Evolutionary conservation across 1,140 invertebrate genomes (phyloP), one percentile per base, ranked within the genome.

Genomic region (Cotesia typhae): DNA sequence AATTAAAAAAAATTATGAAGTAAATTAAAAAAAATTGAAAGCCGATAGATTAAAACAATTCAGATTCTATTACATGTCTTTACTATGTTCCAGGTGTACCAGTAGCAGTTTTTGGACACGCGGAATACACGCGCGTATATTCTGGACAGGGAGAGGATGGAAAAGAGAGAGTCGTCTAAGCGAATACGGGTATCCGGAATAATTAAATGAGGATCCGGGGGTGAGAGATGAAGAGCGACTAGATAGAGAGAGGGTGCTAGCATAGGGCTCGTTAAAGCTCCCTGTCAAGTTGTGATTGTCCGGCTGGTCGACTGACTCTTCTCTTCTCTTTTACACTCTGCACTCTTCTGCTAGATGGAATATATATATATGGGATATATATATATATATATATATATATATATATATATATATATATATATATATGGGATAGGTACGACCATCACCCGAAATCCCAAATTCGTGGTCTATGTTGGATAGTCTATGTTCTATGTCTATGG

Each of bases 211-310:
- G 85, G 84, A 83, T 85, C 82, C 80, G 10, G 35, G 59, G 64
- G 70, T 61, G 63, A 38, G 12, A 72, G 83, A 79, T 70, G 76
- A 74, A 59, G 72, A 59, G 74, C 73, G 74, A 57, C 38, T 73
- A 71, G 73, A 52, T 60, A 76, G 76, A 28, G 73, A 74, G 67
- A 64, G 76, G 59, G 63, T 69, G 74, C 76, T 74, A 79, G 83
- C 84, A 83, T 84, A 85, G 85, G 84, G 84, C 83, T 86, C 84
- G 83, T 85, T 86, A 85, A 85, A 85, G 81, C 84, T 82, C 82
- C 79, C 84, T 85, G 85, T 85, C 84, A 84, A 86, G 83, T 84
- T 84, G 83, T 83, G 85, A 86, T 87, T 87, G 84, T 85, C 80
- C 82, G 76, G 74, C 79, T 71, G 79, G 74, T 71, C 70, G 78